Base-by-base conservation (phyloP, 2,797 vertebrate genomes). In the Pyrocephalus nanus region DNA sequence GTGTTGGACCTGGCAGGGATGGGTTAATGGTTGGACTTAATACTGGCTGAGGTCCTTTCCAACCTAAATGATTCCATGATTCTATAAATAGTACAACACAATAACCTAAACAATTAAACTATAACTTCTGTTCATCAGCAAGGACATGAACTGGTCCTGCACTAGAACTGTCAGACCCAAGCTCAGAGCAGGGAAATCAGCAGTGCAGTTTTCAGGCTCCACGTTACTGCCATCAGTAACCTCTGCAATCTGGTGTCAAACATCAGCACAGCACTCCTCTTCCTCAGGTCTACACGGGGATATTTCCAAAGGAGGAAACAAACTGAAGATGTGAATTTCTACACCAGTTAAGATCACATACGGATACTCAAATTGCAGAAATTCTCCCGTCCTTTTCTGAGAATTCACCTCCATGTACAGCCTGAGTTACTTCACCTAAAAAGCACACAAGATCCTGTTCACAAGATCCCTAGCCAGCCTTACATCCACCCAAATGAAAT, bases 331-430 rank as follows among this genome's bases (percentile, higher is more conserved):
- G 17, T 11, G 40, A 43, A 57, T 38, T 79, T 72, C 18, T 53
- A 9, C 1, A 0, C 1, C 7, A 74, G 53, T 27, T 76, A 48
- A 82, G 30, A 26, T 54, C 2, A 1, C 19, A 16, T 0, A 18
- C 1, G 9, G 43, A 76, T 16, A 15, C 11, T 6, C 6, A 1
- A 12, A 62, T 27, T 66, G 15, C 32, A 81, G 32, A 71, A 47
- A 36, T n/a, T 20, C 27, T 53, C 42, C 22, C 4, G 5, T 5
- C 25, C 7, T n/a, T 61, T 42, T 5, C 47, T 65, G 34, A 67
- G 57, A 58, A 53, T 53, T 53, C 30, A 43, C 30, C 20, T 47
- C 30, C 18, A 25, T 1, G 1, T 5, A 40, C 4, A 58, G 4
- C 4, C 12, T 6, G n/a, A 51, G 54, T 21, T 23, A 43, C 14